phyloP scores from a whole-genome alignment of 2,888 invertebrate genomes.

The Cheilosia grossa region DNA sequence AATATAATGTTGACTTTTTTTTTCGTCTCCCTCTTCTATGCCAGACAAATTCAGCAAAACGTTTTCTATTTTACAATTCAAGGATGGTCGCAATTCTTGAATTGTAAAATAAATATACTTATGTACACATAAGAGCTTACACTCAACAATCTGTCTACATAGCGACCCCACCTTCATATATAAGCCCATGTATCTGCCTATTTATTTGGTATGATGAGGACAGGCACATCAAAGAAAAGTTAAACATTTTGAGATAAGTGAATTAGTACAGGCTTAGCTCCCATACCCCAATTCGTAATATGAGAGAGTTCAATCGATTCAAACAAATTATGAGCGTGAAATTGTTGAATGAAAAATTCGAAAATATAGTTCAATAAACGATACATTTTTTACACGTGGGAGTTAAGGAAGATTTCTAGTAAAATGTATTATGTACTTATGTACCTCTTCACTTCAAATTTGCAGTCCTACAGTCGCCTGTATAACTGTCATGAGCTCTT shows the following conservation, averaged over 20 bases:
- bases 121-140: slow-evolving; percentile 4
- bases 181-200: background rate
- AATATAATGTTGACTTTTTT: slow-evolving; percentile 46
- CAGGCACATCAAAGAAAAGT: slow-evolving; percentile 45
- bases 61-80: slow-evolving; percentile 13
- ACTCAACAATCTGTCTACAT: background rate
- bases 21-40: slow-evolving; percentile 26
- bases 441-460: too few species aligned
- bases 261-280: slow-evolving; percentile 37
- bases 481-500: too few species aligned
- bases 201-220: slow-evolving; percentile 41
- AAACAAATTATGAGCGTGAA: slow-evolving; percentile 28
- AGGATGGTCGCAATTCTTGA: too few species aligned
- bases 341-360: too few species aligned
- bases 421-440: too few species aligned
- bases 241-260: slow-evolving; percentile 23
- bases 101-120: background rate
- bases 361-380: too few species aligned
- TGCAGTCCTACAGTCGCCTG: too few species aligned
- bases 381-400: too few species aligned
- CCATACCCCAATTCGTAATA: slow-evolving; percentile 7
- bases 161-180: background rate
- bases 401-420: too few species aligned
- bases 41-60: slow-evolving; percentile 35
- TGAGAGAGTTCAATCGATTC: slow-evolving; percentile 5